Conservation (phyloP, 2,113 vertebrate genomes). For the Aviceda subcristata region DNA sequence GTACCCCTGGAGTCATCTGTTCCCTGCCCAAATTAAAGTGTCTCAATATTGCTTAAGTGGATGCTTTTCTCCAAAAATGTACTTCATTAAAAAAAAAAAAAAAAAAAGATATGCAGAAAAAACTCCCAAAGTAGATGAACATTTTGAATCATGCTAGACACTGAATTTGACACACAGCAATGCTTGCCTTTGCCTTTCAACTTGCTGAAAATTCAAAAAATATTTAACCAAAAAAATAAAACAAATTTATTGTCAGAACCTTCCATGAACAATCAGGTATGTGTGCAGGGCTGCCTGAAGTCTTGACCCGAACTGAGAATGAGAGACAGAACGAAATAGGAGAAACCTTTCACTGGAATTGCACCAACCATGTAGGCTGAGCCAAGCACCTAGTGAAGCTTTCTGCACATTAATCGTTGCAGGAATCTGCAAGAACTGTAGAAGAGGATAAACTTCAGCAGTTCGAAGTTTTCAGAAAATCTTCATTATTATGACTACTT, state of each 20-base stretch:
- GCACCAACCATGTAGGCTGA: neutral
- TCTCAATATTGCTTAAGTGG: slow-evolving; percentile 40
- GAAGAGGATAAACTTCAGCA: neutral
- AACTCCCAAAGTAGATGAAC: neutral
- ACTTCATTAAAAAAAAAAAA: neutral
- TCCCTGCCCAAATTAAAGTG: slow-evolving; percentile 50
- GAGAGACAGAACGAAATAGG: neutral
- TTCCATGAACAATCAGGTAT: neutral
- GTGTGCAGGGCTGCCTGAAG: neutral
- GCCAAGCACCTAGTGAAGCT: neutral
- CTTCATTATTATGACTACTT: neutral
- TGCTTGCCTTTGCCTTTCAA: neutral
- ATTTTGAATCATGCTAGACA: neutral
- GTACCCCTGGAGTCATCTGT: neutral
- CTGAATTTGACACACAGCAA: neutral
- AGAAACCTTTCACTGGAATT: neutral
- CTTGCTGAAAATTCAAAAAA: neutral
- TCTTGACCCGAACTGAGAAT: neutral
- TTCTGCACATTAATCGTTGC: neutral
- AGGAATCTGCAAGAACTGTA: neutral
- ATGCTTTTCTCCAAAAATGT: slow-evolving; percentile 17
- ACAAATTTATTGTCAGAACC: neutral
- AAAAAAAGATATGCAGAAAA: neutral
- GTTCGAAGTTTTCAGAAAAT: neutral
- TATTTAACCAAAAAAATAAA: neutral